Conservation (phyloP, 2,888 invertebrate species). For the Hemicrepidius hirtus region DNA sequence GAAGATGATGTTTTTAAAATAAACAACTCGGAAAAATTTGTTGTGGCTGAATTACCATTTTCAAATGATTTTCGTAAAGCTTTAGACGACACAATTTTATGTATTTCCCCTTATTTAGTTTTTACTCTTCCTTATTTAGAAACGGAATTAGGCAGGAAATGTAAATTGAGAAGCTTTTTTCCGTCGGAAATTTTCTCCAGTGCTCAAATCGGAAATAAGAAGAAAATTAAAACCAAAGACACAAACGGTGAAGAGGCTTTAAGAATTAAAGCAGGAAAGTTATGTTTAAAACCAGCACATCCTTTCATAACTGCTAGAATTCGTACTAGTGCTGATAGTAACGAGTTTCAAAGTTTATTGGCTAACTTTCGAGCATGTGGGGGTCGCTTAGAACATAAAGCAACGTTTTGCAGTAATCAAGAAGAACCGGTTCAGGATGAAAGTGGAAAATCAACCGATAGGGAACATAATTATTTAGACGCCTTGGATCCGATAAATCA, state of each 20-base stretch:
- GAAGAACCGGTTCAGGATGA: constrained; percentile 1
- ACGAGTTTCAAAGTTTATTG: constrained; percentile 81
- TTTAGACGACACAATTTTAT: constrained; percentile 82
- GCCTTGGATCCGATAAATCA: constrained; percentile 88
- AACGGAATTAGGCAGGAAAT: constrained; percentile 87
- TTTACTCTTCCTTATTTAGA: constrained; percentile 92
- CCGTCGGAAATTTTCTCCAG: constrained; percentile 85
- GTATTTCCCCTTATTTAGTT: constrained; percentile 90
- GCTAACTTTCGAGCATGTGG: constrained; percentile 93
- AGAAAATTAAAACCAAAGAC: constrained; percentile 59
- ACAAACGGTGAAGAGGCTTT: constrained; percentile 38
- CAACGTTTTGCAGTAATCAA: constrained; percentile 25
- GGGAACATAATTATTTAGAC: constrained; percentile 71
- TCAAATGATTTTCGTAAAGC: constrained; percentile 84
- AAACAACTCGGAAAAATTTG: constrained; percentile 69
- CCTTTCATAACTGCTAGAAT: constrained; percentile 84
- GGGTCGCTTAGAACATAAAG: constrained; percentile 75
- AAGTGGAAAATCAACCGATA: constrained; percentile 53
- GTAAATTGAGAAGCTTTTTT: constrained; percentile 82
- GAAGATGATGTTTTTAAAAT: constrained; percentile 61
- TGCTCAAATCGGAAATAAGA: constrained; percentile 72
- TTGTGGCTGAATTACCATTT: constrained; percentile 77
- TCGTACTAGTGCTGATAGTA: constrained; percentile 78
- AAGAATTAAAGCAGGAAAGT: constrained; percentile 45
- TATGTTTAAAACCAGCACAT: constrained; percentile 78